Base-by-base conservation (phyloP, 2,888 invertebrate genomes). In the Synergus laeviventris region DNA sequence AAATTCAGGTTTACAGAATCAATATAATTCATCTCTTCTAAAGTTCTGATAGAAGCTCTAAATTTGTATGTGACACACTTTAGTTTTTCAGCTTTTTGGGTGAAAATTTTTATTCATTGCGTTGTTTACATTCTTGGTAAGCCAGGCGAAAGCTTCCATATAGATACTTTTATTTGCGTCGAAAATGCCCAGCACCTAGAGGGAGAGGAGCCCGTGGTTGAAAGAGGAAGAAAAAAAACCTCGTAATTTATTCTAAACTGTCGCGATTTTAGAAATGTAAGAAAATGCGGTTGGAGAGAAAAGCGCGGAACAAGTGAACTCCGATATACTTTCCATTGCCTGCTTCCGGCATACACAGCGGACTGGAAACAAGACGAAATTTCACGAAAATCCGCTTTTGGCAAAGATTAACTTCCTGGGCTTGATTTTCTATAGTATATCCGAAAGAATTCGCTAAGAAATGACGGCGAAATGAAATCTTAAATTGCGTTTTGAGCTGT, bases 211-310 rank as follows among this genome's bases (percentile, higher is more conserved):
- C 70, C 31, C 70, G 31, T 18, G 70, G 31, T 70, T 31, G 70
- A 49, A 70, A 36, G 45, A 24, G 70, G 49, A 31, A 49, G 31
- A 49, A 49, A 70, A 70, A 31, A 36, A 70, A 70, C 70, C 70
- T 49, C 70, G 49, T 70, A 70, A 66, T 36, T 70, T 70, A 70
- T 70, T 70, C 70, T 70, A 70, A 70, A 70, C 49, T 70, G 31
- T 70, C 31, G 70, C 49, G 49, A 70, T 70, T 70, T 70, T 49
- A 70, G 49, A 49, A 70, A 49, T 36, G 49, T 70, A 70, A 49
- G 70, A n/a, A 70, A n/a, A 49, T 70, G 31, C 31, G 70, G 70
- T 70, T 31, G 45, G 36, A 49, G 45, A 49, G 31, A 18, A 70
- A 70, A 70, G 31, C 49, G 36, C 31, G 31, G 31, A 70, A 49